Conservation (phyloP, 2,113 vertebrate genomes). For the Varanus salvator region DNA sequence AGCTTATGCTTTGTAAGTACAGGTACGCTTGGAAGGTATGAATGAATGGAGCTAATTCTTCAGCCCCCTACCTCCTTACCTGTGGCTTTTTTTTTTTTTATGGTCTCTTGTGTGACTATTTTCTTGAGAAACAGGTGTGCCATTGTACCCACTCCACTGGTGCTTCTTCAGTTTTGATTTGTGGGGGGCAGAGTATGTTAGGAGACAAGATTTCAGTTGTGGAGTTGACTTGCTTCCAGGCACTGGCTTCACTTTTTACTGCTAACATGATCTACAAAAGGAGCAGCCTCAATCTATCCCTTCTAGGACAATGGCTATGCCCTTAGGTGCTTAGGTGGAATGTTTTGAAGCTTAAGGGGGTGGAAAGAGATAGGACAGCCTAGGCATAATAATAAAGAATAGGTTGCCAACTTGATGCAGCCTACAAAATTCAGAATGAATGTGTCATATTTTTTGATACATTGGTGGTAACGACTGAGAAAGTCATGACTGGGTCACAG, state of each 20-base stretch:
- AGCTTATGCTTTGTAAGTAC: not conserved
- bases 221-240: not conserved
- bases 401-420: not conserved
- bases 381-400: not conserved
- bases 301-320: not conserved
- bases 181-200: not conserved
- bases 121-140: not conserved
- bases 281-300: not conserved
- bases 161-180: not conserved
- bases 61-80: not conserved
- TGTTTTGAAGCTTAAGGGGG: not conserved
- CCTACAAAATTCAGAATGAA: not conserved
- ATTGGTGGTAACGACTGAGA: not conserved
- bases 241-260: not conserved
- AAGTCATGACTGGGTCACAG: no score
- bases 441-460: not conserved
- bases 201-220: not conserved
- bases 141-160: not conserved
- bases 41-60: not conserved
- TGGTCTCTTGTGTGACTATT: not conserved
- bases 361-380: not conserved
- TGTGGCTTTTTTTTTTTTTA: not conserved
- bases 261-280: not conserved
- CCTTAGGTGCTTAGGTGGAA: not conserved
- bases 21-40: not conserved